Base-by-base conservation (phyloP, 37 sponge, comb jelly and placozoan genomes). In the Cladorhizidae sp. region DNA sequence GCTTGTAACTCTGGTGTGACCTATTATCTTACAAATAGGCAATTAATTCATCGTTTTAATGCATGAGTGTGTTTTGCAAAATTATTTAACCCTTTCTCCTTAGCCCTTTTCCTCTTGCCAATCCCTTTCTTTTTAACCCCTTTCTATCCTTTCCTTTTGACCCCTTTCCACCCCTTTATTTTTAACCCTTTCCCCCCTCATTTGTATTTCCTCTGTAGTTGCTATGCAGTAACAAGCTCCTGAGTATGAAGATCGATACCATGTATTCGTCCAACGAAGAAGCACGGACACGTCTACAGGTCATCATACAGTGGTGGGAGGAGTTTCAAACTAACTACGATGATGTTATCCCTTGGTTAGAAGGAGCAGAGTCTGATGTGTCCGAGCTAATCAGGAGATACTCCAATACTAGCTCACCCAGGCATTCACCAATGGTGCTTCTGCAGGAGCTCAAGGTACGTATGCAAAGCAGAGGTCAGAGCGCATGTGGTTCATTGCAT, bases 231-330 rank as follows among this genome's bases (percentile, higher is more conserved):
- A 83, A 83, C 54, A 65, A 36, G 6, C 0, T 40, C 1, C 41
- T 83, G 42, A 57, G 69, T 14, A 7, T 38, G 12, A 55, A 64
- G 23, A 51, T 83, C 0, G 76, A 75, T 42, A n/a, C n/a, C 0
- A 57, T 83, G 12, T 64, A 35, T 68, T 25, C 40, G 9, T 28
- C 37, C 2, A 49, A 75, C 18, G 41, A 54, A 26, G 51, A 20
- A 5, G 82, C 76, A 20, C 35, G 21, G 3, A 42, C 32, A 11
- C 69, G 75, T 3, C 64, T 80, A 14, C 57, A 64, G 59, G 81
- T 74, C 41, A 37, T 87, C 63, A 74, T 87, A 20, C 71, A 74
- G 55, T 75, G 75, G 77, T 87, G 87, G 87, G 81, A 32, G 42
- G 81, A 81, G 72, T 87, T 57, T 54, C 11, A 75, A 3, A 41